Base-by-base conservation (phyloP, 2,113 vertebrate genomes). In the Herpailurus yagouaroundi region DNA sequence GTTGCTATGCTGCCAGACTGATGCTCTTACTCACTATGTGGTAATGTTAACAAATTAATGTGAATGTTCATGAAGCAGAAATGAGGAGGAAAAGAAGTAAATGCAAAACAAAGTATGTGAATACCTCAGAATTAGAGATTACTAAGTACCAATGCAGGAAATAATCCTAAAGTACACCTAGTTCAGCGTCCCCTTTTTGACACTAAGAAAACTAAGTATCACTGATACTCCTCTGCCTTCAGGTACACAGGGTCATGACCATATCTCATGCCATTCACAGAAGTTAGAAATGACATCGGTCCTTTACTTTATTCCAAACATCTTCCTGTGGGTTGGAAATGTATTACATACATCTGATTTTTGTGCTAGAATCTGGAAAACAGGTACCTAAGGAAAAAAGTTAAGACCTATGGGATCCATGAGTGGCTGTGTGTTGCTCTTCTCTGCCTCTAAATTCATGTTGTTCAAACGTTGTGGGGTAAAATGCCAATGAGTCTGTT, bases 31-130 rank as follows among this genome's bases (percentile, higher is more conserved):
- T 87, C 15, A 41, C 27, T 48, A 9, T 1, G 29, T 3, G 16
- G 52, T 60, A 63, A 52, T 63, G 12, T 48, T 90, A 69, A 63
- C 29, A 64, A 69, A 66, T 92, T 60, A 36, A 76, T 60, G 48
- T 82, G 71, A 92, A 60, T 68, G 13, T 36, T 83, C 91, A 84
- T 68, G 77, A 94, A 86, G 33, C 89, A 85, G 25, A 96, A 87
- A 76, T 90, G 23, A 27, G 74, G 12, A 87, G 21, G 23, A 63
- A 63, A 80, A 82, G 38, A 74, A 93, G 45, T 55, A 38, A 52
- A 48, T 66, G 71, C 7, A n/a, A 38, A 16, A 48, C 27, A 38
- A 66, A 60, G 8, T 77, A 4, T 23, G 14, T 71, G 69, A 85
- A 14, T 55, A 86, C 48, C 31, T 95, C 38, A 60, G 19, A 57